phyloP scores from a whole-genome alignment of 2,888 invertebrate species.

The Marasmarcha lunaedactyla region DNA sequence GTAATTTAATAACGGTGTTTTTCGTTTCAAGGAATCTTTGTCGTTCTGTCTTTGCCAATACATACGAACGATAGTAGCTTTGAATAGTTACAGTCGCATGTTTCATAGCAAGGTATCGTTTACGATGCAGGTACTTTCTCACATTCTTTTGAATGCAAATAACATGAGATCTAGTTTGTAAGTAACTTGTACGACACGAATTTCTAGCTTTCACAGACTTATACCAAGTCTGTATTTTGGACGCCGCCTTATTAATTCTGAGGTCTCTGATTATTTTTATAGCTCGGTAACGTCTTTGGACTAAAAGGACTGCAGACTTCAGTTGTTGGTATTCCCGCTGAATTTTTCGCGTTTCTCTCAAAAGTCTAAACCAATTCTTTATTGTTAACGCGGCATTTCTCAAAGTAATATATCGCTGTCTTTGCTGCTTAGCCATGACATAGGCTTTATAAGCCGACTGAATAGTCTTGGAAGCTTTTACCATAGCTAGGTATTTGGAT shows the following conservation, averaged over 20 bases:
- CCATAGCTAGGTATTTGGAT: conserved; percentile 31
- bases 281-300: conserved; percentile 44
- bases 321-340: conserved; percentile 34
- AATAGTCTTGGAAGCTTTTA: conserved; percentile 39
- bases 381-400: conserved; percentile 28
- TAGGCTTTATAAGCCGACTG: conserved; percentile 45
- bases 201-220: conserved; percentile 29
- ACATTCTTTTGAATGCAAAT: conserved; percentile 40
- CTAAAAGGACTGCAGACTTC: conserved; percentile 32
- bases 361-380: too few species aligned
- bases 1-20: conserved; percentile 23
- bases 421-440: conserved; percentile 25
- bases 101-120: conserved; percentile 23
- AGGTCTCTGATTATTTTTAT: conserved; percentile 23
- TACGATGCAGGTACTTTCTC: conserved; percentile 33
- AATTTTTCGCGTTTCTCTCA: conserved; percentile 27
- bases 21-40: conserved; percentile 23
- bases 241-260: conserved; percentile 26
- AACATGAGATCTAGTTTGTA: conserved; percentile 24
- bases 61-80: conserved; percentile 38
- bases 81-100: conserved; percentile 41
- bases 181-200: conserved; percentile 19
- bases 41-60: conserved; percentile 23
- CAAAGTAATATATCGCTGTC: conserved; percentile 5
- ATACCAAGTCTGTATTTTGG: conserved; percentile 49